These are phyloP conservation scores for Campaea margaritaria DNA, from an alignment of 2,888 invertebrate species.

Conservation along the genomic window DNA sequence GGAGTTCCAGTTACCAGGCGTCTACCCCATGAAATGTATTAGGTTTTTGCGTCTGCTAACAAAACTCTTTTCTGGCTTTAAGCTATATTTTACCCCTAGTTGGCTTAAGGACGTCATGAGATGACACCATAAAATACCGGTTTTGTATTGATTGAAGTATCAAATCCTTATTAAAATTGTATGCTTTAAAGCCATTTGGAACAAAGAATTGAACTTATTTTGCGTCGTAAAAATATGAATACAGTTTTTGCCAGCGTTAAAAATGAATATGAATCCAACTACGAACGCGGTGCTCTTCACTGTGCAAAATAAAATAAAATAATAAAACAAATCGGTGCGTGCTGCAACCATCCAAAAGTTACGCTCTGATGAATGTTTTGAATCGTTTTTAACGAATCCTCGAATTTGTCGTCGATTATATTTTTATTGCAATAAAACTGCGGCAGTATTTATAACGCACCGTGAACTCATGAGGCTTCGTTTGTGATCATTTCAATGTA, in stretches of 20 bases:
- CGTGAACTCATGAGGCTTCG: too few relatives aligned
- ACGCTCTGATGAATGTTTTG: constrained; percentile 53
- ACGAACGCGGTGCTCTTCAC: constrained; percentile 32
- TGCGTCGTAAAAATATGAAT: constrained; percentile 2
- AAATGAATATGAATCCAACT: constrained; percentile 32
- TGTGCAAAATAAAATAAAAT: constrained; percentile 33
- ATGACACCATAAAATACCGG: too few relatives aligned
- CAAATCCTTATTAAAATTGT: too few relatives aligned
- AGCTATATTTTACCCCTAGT: too few relatives aligned
- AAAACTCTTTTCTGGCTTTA: too few relatives aligned
- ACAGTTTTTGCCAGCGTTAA: constrained; percentile 15
- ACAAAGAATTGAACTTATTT: neutral
- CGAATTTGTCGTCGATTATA: constrained; percentile 20
- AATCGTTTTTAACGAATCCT: constrained; percentile 43
- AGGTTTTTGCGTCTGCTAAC: too few relatives aligned
- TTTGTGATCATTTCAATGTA: too few relatives aligned
- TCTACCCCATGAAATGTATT: too few relatives aligned
- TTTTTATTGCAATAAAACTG: constrained; percentile 13
- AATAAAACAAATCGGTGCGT: constrained; percentile 37
- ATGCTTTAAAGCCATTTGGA: neutral
- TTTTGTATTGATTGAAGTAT: too few relatives aligned
- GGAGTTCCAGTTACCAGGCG: too few relatives aligned
- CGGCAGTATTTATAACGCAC: neutral
- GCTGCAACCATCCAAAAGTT: constrained; percentile 45
- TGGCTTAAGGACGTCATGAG: too few relatives aligned